A percentile compares a stretch with the other conserved stretches of the same genome.
Evolutionary conservation across 2,888 invertebrate species (phyloP).

Genomic region (Dichetophora obliterata): DNA sequence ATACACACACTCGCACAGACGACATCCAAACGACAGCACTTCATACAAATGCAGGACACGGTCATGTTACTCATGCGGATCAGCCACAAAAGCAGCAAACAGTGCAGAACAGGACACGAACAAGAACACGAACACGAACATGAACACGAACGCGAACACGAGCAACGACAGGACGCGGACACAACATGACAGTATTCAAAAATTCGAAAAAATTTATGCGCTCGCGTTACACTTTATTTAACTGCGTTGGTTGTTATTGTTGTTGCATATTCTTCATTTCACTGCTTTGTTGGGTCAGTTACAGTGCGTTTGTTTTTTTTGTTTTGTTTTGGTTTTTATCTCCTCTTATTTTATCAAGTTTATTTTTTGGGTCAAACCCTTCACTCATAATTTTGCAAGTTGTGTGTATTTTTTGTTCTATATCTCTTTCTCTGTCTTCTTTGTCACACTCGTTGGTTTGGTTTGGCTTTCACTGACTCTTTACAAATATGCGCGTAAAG

Average conservation of each 20-base stretch:
- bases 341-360: not conserved
- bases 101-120: not conserved
- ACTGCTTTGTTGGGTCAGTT: not conserved
- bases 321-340: not conserved
- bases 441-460: not conserved
- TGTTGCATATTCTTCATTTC: not conserved
- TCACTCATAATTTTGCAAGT: not conserved
- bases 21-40: no score
- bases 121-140: not conserved
- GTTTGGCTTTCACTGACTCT: not conserved
- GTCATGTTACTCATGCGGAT: no score
- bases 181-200: conserved; percentile 9
- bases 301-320: not conserved
- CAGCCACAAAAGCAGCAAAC: no score
- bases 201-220: conserved; percentile 5
- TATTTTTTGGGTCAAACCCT: not conserved
- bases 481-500: not conserved
- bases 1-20: no score
- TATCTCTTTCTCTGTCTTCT: not conserved
- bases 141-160: not conserved
- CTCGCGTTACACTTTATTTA: conserved; percentile 5
- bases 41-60: no score
- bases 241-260: not conserved
- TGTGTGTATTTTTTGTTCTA: not conserved
- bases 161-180: conserved; percentile 2